Conservation (phyloP, 2,797 vertebrate genomes). For the Manis crassicaudata region DNA sequence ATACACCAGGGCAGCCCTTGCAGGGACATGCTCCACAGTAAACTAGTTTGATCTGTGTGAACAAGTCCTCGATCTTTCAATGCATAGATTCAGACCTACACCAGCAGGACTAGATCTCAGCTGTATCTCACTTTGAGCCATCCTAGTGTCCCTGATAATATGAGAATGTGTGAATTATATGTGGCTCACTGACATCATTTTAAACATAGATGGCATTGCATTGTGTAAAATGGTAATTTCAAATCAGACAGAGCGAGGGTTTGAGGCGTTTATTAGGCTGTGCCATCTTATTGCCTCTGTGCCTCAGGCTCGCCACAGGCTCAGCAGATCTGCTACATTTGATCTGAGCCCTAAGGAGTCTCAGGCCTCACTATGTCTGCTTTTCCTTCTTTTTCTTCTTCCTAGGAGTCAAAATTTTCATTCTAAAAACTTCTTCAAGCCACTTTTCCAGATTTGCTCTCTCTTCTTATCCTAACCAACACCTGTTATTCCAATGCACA, state of each 20-base stretch:
- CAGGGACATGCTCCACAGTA: not conserved
- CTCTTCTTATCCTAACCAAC: not conserved
- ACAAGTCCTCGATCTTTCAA: not conserved
- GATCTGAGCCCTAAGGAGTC: slow-evolving; percentile 57
- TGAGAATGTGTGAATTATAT: not conserved
- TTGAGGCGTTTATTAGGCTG: slow-evolving; percentile 47
- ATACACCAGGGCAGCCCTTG: not conserved
- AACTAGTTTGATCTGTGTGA: not conserved
- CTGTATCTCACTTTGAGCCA: not conserved
- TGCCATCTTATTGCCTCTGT: slow-evolving; percentile 38
- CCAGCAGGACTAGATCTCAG: not conserved
- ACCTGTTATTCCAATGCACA: not conserved
- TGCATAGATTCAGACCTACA: not conserved
- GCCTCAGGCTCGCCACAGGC: slow-evolving; percentile 71
- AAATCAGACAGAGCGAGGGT: slow-evolving; percentile 37
- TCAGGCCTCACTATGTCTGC: not conserved
- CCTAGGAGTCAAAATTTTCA: not conserved
- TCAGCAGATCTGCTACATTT: slow-evolving; percentile 56
- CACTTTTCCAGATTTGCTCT: not conserved
- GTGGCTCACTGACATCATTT: slow-evolving; percentile 34
- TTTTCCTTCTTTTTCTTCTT: slow-evolving; percentile 46
- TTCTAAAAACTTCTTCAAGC: not conserved
- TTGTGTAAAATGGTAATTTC: slow-evolving; percentile 35
- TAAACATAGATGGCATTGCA: not conserved
- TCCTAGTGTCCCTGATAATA: not conserved